Percentiles rank a stretch among this genome's conserved stretches.
Conservation (phyloP, 2,113 vertebrate genomes). For the Pelvicachromis taeniatus region DNA sequence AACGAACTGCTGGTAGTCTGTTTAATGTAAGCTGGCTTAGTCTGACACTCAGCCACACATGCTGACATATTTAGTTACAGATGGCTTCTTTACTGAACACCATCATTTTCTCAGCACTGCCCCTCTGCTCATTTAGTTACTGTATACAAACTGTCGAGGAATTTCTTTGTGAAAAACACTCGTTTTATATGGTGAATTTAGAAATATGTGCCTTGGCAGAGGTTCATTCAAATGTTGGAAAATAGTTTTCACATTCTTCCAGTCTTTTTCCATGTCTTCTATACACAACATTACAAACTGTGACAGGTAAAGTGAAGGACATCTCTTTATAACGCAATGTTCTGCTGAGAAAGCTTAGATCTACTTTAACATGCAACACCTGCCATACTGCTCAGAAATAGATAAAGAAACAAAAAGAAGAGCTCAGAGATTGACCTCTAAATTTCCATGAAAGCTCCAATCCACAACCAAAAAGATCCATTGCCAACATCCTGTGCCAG, state of each 20-base stretch:
- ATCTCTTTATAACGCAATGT: not conserved
- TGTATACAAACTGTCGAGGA: not conserved
- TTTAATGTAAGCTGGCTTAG: not conserved
- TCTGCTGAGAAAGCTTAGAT: not conserved
- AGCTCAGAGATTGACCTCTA: not conserved
- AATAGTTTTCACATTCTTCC: not conserved
- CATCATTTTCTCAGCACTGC: not conserved
- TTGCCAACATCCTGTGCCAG: not conserved
- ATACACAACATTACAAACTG: not conserved
- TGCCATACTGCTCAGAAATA: not conserved
- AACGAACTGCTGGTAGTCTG: not conserved
- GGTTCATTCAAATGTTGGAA: not conserved
- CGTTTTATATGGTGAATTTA: not conserved
- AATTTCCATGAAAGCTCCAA: not conserved
- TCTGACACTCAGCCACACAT: not conserved
- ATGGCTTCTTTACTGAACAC: not conserved
- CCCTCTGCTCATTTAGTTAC: not conserved
- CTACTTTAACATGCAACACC: not conserved
- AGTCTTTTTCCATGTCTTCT: not conserved
- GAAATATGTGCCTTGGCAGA: not conserved
- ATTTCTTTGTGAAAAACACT: not conserved
- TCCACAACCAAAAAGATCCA: not conserved
- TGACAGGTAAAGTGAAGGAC: not conserved
- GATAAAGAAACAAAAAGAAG: not conserved
- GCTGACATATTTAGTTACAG: not conserved